Evolutionary conservation across 2,888 invertebrate species (phyloP), one percentile per base, ranked within the genome.

Genomic region (Boloria euphrosyne): DNA sequence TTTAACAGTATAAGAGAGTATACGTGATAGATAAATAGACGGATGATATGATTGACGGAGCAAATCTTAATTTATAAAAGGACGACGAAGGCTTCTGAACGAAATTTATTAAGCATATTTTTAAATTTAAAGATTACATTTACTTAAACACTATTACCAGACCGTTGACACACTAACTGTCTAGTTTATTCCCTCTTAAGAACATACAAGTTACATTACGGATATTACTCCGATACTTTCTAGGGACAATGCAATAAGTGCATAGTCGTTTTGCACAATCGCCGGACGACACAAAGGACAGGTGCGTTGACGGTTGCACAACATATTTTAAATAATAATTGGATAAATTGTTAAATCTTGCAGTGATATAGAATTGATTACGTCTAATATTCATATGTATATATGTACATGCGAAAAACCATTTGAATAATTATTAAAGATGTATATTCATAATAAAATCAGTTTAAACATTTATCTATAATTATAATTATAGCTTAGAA

Each of bases 241-340:
- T 58, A 52, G 49, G 64, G 55, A 64, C 57, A 64, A 64, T 64
- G 44, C 49, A 64, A 17, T 51, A 64, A 58, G 57, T 58, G 57
- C 49, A 63, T 50, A 18, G 53, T 27, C 49, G 58, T 38, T 51
- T 67, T 67, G 6, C 67, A 50, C 59, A 67, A 67, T 51, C 46
- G 49, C 46, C 52, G 62, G 62, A 59, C 53, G 13, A 38, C 43
- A 59, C 59, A 55, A 59, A 47, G 22, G 55, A 67, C 67, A 63
- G 63, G 63, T 67, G 60, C 67, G 60, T 67, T 64, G 54, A 51
- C 58, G 50, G 58, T 63, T 63, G 54, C 67, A 49, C 49, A 53
- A 64, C 43, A 44, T 47, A 59, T 65, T 59, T 53, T 53, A 49
- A n/a, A 63, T 43, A 67, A 54, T 59, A 64, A 60, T 64, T 60